Evolutionary conservation across 2,888 invertebrate genomes (phyloP), one percentile per base, ranked within the genome.

Genomic region (Onchidella celtica): DNA sequence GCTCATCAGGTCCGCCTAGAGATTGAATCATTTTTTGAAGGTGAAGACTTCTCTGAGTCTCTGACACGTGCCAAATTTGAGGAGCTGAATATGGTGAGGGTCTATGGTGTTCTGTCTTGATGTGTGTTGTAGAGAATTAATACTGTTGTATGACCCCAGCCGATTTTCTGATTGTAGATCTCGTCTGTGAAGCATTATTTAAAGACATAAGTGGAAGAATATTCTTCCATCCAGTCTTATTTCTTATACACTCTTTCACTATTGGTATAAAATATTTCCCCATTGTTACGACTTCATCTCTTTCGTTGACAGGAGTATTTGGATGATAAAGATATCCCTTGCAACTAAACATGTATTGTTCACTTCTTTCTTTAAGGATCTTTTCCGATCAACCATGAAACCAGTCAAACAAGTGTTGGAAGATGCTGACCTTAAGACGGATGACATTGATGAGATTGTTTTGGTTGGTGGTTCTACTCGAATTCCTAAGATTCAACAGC

Each of bases 341-440:
- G n/a, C n/a, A n/a, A n/a, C n/a, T n/a, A n/a, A n/a, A n/a, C n/a
- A n/a, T n/a, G n/a, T n/a, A n/a, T n/a, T n/a, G n/a, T n/a, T n/a
- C n/a, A n/a, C n/a, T n/a, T n/a, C n/a, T n/a, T n/a, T n/a, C n/a
- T 69, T 75, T 29, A 79, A 93, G 93, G 94, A 94, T 87, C 89
- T 95, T 72, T 95, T 95, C 94, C 96, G 97, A 89, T 97, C 97
- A 9, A 98, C 98, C 36, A 95, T 98, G 94, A 97, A 98, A 93
- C 98, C 98, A 3, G 98, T 99, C 9, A 97, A 97, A 93, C 97
- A 97, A 93, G 97, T 99, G 17, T 94, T 99, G 91, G 98, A 99
- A 93, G 99, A 99, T 94, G 97, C 98, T n/a, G 99, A 99, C 93
- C 97, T 99, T 96, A 97, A 97, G 95, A 99, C 98, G 94, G 97